These are phyloP conservation scores for Tenrec ecaudatus DNA, from an alignment of 2,113 vertebrate genomes.

Conservation along the genomic window DNA sequence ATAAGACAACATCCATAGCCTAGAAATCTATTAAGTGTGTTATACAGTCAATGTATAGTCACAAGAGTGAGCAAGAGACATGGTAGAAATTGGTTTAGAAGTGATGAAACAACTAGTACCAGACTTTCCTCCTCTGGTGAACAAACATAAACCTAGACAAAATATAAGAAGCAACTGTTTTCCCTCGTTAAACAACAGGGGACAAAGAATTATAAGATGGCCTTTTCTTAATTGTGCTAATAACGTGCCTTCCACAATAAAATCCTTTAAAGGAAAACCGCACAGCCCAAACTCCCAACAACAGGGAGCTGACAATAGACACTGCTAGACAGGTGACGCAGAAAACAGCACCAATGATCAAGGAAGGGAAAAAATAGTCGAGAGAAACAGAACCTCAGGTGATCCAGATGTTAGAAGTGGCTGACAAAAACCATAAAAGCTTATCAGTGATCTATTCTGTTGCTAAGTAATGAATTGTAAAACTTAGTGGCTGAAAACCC, in stretches of 20 bases:
- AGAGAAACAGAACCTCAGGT: neutral
- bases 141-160: neutral
- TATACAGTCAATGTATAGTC: slow-evolving; percentile 66
- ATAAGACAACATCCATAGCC: slow-evolving; percentile 46
- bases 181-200: neutral
- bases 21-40: slow-evolving; percentile 78
- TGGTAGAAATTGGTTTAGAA: slow-evolving; percentile 80
- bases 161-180: neutral
- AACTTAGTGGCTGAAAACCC: neutral
- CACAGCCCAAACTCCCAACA: neutral
- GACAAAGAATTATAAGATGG: neutral
- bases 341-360: slow-evolving; percentile 1
- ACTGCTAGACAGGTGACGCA: neutral
- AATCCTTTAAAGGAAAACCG: neutral
- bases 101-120: neutral
- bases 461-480: neutral
- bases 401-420: neutral
- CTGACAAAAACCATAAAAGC: neutral
- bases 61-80: slow-evolving; percentile 67
- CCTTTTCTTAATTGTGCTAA: neutral
- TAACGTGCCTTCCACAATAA: neutral
- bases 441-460: neutral
- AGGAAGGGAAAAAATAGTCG: neutral
- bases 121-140: neutral
- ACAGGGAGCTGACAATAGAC: neutral